These are phyloP conservation scores for Uromys caudimaculatus DNA, from an alignment of 2,797 vertebrate genomes.

Conservation along the genomic window DNA sequence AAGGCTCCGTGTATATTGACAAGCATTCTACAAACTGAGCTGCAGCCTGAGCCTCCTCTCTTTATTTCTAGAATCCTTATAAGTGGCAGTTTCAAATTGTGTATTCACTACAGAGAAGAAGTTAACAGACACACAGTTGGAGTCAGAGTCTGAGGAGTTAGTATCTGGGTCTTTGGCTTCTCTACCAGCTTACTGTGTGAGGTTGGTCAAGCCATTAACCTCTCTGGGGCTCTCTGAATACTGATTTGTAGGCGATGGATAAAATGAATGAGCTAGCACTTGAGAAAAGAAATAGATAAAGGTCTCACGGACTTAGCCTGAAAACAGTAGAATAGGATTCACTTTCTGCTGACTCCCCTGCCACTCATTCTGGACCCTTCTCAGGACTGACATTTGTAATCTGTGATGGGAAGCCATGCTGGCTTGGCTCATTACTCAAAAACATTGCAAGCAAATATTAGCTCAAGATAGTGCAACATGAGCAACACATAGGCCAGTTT, in stretches of 20 bases:
- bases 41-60: neutral
- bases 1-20: neutral
- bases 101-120: neutral
- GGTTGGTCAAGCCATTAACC: neutral
- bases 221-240: neutral
- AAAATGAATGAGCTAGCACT: fast-evolving
- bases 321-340: neutral
- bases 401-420: neutral
- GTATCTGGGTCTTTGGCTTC: neutral
- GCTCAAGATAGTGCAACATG: slow-evolving; percentile 30
- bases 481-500: neutral
- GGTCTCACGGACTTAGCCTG: neutral
- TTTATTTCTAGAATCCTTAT: neutral
- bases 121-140: neutral
- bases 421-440: slow-evolving; percentile 22
- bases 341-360: fast-evolving
- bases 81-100: neutral
- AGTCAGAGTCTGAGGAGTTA: neutral
- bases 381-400: neutral
- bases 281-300: neutral
- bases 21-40: neutral
- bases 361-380: neutral
- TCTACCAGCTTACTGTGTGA: slow-evolving; percentile 28
- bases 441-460: slow-evolving; percentile 65
- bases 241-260: fast-evolving